Percentiles rank a stretch among this genome's conserved stretches.
These are phyloP conservation scores for Mus minutoides DNA, from an alignment of 2,797 vertebrate genomes.

Conservation along the genomic window DNA sequence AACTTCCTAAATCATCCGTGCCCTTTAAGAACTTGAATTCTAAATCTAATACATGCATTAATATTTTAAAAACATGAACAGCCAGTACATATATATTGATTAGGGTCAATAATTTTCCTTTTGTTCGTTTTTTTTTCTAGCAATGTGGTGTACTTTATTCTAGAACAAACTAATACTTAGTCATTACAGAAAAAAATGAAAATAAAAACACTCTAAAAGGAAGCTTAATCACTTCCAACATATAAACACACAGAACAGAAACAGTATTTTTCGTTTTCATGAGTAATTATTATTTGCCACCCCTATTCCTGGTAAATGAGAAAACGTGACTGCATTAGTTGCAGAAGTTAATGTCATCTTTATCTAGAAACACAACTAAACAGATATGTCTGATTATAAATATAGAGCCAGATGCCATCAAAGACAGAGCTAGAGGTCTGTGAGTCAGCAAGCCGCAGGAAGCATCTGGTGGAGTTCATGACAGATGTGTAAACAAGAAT, in stretches of 20 bases:
- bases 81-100: background rate
- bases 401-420: background rate
- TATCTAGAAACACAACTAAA: conserved; percentile 24
- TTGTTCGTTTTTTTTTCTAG: conserved; percentile 24
- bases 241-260: background rate
- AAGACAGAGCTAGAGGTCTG: background rate
- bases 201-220: background rate
- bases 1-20: background rate
- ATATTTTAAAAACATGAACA: conserved; percentile 55
- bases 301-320: background rate
- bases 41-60: background rate
- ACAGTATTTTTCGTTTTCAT: conserved; percentile 12
- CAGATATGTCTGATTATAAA: background rate
- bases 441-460: background rate
- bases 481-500: background rate
- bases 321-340: conserved; percentile 5
- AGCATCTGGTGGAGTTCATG: background rate
- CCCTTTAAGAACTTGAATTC: background rate
- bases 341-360: background rate
- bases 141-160: background rate
- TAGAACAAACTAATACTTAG: conserved; percentile 28
- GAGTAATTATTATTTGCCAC: conserved; percentile 36
- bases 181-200: conserved; percentile 35
- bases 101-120: conserved; percentile 32
- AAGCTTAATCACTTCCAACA: background rate